Base-by-base conservation (phyloP, 2,888 invertebrate genomes). In the Drosophila mulleri region DNA sequence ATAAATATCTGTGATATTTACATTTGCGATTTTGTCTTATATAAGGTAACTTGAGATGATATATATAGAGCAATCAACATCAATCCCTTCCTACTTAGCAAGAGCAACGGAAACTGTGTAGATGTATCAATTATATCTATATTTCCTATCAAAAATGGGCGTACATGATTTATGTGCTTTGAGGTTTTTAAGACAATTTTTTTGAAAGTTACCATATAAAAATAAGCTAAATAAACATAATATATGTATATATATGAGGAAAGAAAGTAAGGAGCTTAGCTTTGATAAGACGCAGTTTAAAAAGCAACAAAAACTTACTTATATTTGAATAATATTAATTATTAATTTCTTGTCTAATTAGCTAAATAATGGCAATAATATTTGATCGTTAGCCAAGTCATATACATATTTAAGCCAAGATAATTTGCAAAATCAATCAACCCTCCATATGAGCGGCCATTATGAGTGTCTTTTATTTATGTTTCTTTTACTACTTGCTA, bases 371-470 rank as follows among this genome's bases (percentile, higher is more conserved):
- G 50, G 41, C 20, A 60, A 56, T 29, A 16, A 18, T 54, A 53
- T 48, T 54, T 54, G 37, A 26, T 16, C 29, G 9, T 42, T 20
- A 35, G 39, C 44, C 50, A 39, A 44, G 29, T 23, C 52, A 14
- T 7, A 20, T 1, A 35, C 44, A 7, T 41, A n/a, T 60, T 44
- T 56, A 39, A 48, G 48, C 1, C 23, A 11, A 11, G 12, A 42
- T 47, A 23, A 56, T 39, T 67, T 50, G 35, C 32, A 44, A 66
- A 77, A 76, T 76, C 61, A 72, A 76, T 76, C 75, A 76, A 61
- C 56, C 76, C 66, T 62, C 78, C 65, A 53, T 52, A 18, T 23
- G 47, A 61, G 62, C 47, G 58, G 23, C 45, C 64, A 47, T 52
- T 74, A 58, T 29, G 47, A 16, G 41, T 42, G 18, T 32, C 72